Base-by-base conservation (phyloP, 2,888 invertebrate genomes). In the Chaetogeoica ovagalla region DNA sequence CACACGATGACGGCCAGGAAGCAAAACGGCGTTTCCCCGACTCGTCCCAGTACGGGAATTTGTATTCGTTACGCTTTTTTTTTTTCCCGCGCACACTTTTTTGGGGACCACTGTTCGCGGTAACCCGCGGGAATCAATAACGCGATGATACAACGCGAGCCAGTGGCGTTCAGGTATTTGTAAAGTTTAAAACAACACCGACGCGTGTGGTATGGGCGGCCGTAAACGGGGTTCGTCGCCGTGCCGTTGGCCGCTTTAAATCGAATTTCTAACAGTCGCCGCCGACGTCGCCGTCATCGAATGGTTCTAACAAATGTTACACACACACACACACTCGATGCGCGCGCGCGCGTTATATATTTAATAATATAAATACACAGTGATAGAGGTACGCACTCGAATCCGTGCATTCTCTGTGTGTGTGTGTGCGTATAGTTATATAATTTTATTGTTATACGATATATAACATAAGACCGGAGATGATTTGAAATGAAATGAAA, bases 141-240 rank as follows among this genome's bases (percentile, higher is more conserved):
- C 62, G 55, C 52, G 23, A 23, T 19, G 60, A 30, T 19, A 77
- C 52, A 30, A 30, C 30, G 30, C 21, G 39, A 62, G 55, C 52
- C 39, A 4, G 57, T 59, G 19, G 55, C 23, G 39, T 63, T 21
- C 23, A 77, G 55, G 77, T 63, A 63, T 70, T 70, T 60, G 7
- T 55, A 77, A 77, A 77, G 77, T 77, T 63, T 77, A 62, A 39
- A 77, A 77, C 39, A 62, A 70, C 77, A 62, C 11, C 4, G 62
- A 1, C 43, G 43, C 7, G 6, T 3, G 60, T n/a, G n/a, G n/a
- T n/a, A n/a, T n/a, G 69, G 17, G 52, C 6, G 19, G 59, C 23
- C 23, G 21, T 30, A 70, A 69, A 70, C 55, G 23, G 59, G n/a
- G 13, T 77, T 70, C 70, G 39, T 1, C 19, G 62, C 39, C 70